Conservation (phyloP, 2,888 invertebrate genomes). For the Autographa pulchrina region DNA sequence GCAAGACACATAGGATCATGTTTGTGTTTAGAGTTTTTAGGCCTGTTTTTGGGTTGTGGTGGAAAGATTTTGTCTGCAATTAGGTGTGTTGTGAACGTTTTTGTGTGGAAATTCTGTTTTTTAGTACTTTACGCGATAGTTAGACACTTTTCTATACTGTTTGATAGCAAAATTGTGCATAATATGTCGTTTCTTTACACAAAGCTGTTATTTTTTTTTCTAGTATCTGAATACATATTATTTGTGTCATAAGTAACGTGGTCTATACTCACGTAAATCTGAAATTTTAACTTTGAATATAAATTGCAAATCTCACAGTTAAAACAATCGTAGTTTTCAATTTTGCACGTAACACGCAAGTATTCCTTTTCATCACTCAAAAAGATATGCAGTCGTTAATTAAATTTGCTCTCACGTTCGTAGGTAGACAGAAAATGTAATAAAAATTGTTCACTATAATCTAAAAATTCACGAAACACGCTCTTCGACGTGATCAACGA, state of each 20-base stretch:
- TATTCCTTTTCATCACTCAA: conserved; percentile 11
- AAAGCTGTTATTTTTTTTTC: too few relatives aligned
- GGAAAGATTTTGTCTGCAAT: neutral
- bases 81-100: neutral
- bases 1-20: conserved; percentile 14
- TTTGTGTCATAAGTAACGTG: too few relatives aligned
- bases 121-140: too few relatives aligned
- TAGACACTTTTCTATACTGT: too few relatives aligned
- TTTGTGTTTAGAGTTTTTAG: conserved; percentile 36
- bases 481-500: conserved; percentile 40
- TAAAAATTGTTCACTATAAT: conserved; percentile 35
- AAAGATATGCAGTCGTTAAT: neutral
- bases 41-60: neutral
- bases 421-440: conserved; percentile 22
- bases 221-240: too few relatives aligned
- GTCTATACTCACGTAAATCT: too few relatives aligned
- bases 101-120: neutral
- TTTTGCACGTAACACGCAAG: conserved; percentile 3
- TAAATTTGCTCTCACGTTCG: neutral
- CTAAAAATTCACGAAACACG: conserved; percentile 37
- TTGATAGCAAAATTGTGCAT: too few relatives aligned
- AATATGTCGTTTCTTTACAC: too few relatives aligned
- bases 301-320: neutral
- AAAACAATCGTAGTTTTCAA: neutral
- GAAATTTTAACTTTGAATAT: neutral